Evolutionary conservation across 2,797 vertebrate species (phyloP).

Genomic region (Sorex maritimensis): DNA sequence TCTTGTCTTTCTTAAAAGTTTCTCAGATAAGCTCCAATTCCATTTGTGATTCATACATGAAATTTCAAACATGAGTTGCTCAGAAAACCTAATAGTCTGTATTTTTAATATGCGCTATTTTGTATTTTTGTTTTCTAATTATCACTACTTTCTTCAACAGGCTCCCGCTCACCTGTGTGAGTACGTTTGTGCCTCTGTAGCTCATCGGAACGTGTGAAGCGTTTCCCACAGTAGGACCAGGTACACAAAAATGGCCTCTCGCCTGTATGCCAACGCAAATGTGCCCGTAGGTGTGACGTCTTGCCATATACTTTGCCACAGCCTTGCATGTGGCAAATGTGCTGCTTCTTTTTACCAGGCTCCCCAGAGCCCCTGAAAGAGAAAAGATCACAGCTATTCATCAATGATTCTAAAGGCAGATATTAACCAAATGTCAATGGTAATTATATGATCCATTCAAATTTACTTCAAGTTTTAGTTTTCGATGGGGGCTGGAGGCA

Average conservation of each 20-base stretch:
- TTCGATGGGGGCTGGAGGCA: too few species aligned
- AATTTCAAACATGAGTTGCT: background rate
- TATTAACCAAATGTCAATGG: conserved; percentile 43
- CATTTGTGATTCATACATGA: conserved; percentile 12
- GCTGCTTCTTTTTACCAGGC: conserved; percentile 97
- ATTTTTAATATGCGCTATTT: conserved; percentile 31
- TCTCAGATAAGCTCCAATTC: conserved; percentile 57
- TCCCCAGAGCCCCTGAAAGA: conserved; percentile 91
- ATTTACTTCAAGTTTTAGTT: background rate
- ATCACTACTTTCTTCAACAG: background rate
- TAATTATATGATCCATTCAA: conserved; percentile 29
- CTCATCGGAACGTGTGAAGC: conserved; percentile 97
- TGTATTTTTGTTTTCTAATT: conserved; percentile 19
- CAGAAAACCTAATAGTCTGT: background rate
- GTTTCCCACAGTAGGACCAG: conserved; percentile 97
- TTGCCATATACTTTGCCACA: conserved; percentile 98
- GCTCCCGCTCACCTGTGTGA: conserved; percentile 93
- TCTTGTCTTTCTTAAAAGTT: background rate
- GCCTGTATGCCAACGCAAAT: conserved; percentile 98
- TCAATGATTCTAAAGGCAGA: conserved; percentile 58
- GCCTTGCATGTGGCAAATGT: conserved; percentile 97
- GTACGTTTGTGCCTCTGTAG: conserved; percentile 98
- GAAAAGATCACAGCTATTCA: conserved; percentile 56
- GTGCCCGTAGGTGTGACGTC: conserved; percentile 97
- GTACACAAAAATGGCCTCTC: conserved; percentile 96